A percentile compares a stretch with the other conserved stretches of the same genome.
These are phyloP conservation scores for Saxidomus purpurata DNA, from an alignment of 1,140 invertebrate species.

Conservation along the genomic window DNA sequence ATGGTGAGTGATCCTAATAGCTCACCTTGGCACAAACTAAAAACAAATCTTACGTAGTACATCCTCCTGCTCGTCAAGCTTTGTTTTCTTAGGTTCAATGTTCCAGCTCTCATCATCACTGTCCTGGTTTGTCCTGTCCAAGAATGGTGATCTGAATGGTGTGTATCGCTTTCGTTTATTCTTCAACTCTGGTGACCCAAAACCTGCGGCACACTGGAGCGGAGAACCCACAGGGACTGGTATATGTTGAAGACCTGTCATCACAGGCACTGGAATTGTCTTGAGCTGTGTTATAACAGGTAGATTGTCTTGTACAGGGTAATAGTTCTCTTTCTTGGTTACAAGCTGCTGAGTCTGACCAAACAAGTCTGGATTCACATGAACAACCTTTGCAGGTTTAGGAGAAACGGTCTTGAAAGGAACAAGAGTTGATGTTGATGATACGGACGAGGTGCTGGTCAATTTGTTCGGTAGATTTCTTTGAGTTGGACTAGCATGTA, in stretches of 20 bases:
- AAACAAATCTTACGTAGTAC: not conserved
- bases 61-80: not conserved
- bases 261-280: not conserved
- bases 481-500: constrained; percentile 7
- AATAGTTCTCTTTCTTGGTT: not conserved
- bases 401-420: not conserved
- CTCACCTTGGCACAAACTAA: too few relatives aligned
- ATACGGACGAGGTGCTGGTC: not conserved
- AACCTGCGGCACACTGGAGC: not conserved
- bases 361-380: not conserved
- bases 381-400: not conserved
- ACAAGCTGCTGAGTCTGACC: not conserved
- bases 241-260: not conserved
- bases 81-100: not conserved
- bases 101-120: not conserved
- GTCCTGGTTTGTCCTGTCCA: constrained; percentile 64
- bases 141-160: constrained; percentile 68
- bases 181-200: constrained; percentile 54
- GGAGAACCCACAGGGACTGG: not conserved
- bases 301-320: not conserved
- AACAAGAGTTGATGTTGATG: not conserved
- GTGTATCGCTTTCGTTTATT: constrained; percentile 77
- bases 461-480: constrained; percentile 5
- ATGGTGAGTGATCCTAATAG: too few relatives aligned
- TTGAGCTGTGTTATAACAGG: not conserved